phyloP scores from a whole-genome alignment of 37 sponge, comb jelly and placozoan genomes.

The Aphrocallistes beatrix region DNA sequence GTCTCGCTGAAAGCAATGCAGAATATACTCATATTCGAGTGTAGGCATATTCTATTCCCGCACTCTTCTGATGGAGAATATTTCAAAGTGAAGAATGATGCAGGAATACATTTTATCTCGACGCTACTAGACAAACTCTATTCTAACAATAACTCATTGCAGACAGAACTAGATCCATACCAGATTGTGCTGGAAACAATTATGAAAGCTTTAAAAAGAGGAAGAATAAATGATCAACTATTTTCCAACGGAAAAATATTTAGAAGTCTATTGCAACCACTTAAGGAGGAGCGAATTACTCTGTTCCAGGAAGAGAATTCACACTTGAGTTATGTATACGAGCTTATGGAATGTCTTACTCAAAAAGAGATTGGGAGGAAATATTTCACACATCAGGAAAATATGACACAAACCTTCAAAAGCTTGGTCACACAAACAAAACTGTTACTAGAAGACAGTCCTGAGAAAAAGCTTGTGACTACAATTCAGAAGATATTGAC shows the following conservation, averaged over 20 bases:
- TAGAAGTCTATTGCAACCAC: not conserved
- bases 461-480: not conserved
- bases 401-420: not conserved
- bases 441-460: not conserved
- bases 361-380: not conserved
- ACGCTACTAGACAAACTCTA: not conserved
- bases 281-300: not conserved
- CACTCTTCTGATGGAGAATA: not conserved
- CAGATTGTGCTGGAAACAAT: not conserved
- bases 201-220: not conserved
- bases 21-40: not conserved
- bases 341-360: not conserved
- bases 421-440: not conserved
- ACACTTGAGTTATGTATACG: not conserved
- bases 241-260: not conserved
- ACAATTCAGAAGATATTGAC: not conserved
- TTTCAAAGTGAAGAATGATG: slow-evolving; percentile 1
- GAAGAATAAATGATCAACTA: not conserved
- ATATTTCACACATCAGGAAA: not conserved
- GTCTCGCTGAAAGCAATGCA: not conserved
- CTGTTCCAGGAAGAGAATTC: not conserved
- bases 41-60: not conserved
- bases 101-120: not conserved
- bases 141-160: not conserved
- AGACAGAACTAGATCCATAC: not conserved